Percentiles rank a stretch among this genome's conserved stretches.
phyloP scores from a whole-genome alignment of 2,113 vertebrate species.

The Macheiramphus alcinus region DNA sequence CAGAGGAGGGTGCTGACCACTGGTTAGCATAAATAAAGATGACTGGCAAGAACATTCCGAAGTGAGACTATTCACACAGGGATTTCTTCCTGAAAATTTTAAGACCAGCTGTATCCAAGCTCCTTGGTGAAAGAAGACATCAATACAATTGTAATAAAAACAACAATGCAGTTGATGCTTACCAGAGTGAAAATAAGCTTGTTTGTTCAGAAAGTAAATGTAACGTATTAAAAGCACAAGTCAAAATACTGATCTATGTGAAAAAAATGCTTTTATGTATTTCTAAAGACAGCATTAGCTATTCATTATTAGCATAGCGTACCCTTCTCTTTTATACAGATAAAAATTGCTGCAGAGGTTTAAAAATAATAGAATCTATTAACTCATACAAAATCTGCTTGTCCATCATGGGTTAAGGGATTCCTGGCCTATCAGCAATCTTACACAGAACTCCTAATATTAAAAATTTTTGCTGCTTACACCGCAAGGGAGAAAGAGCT shows the following conservation, averaged over 20 bases:
- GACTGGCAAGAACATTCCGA: background rate
- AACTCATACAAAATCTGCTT: background rate
- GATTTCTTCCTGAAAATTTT: background rate
- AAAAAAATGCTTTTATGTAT: background rate
- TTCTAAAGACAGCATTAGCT: background rate
- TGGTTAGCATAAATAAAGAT: background rate
- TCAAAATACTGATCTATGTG: background rate
- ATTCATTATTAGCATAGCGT: background rate
- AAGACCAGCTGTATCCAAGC: background rate
- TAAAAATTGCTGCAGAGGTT: background rate
- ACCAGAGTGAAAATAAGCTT: background rate
- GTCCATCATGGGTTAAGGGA: background rate
- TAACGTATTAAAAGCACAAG: background rate
- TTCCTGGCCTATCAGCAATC: constrained; percentile 32
- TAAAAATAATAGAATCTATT: background rate
- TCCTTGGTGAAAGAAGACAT: background rate
- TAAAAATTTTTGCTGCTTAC: constrained; percentile 55
- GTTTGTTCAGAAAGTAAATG: background rate
- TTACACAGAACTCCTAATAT: constrained; percentile 23
- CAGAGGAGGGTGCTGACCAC: background rate
- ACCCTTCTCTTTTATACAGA: background rate
- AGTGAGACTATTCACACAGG: background rate
- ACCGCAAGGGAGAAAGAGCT: constrained; percentile 64
- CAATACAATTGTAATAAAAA: background rate
- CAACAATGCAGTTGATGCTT: background rate